Evolutionary conservation across 2,797 vertebrate genomes (phyloP), one percentile per base, ranked within the genome.

Genomic region (Clamator glandarius): DNA sequence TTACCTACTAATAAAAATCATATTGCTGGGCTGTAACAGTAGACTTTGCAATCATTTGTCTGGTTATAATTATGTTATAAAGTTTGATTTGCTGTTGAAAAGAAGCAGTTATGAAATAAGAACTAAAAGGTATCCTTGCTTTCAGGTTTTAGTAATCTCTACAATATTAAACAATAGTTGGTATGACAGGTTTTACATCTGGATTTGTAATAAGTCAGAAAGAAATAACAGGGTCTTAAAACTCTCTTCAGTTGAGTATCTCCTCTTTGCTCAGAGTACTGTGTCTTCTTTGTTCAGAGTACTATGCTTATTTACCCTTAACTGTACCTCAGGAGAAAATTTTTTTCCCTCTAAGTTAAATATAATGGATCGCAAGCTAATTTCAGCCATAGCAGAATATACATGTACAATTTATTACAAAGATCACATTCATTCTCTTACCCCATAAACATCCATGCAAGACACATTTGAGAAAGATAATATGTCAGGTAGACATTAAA

Each of bases 1-100:
- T 93, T 94, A 94, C 67, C 44, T 35, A 19, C 35, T 83, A 36
- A 77, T 93, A 92, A 84, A 84, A 87, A 42, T 63, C n/a, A 62
- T 82, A 77, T 69, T 94, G 35, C 42, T 78, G 36, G 42, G 44
- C 66, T 92, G 28, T 39, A 87, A 77, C 31, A 66, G 64, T n/a
- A 70, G 18, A 21, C 64, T 92, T 89, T 88, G 67, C 39, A 73
- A 50, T 91, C 77, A 70, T 72, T 78, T 54, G 19, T 66, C 46
- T 89, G 42, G 54, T 68, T 90, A 61, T 61, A 94, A 82, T 21
- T 58, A 39, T 81, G 61, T 44, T 90, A 92, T 92, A 93, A 72
- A 62, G 90, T 87, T 91, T 87, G 61, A 76, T 84, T 92, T 89
- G 24, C 44, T 77, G 18, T 66, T 90, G 58, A 61, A 95, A 59